These are phyloP conservation scores for Yponomeuta plumbellus DNA, from an alignment of 2,888 invertebrate species.

Conservation along the genomic window DNA sequence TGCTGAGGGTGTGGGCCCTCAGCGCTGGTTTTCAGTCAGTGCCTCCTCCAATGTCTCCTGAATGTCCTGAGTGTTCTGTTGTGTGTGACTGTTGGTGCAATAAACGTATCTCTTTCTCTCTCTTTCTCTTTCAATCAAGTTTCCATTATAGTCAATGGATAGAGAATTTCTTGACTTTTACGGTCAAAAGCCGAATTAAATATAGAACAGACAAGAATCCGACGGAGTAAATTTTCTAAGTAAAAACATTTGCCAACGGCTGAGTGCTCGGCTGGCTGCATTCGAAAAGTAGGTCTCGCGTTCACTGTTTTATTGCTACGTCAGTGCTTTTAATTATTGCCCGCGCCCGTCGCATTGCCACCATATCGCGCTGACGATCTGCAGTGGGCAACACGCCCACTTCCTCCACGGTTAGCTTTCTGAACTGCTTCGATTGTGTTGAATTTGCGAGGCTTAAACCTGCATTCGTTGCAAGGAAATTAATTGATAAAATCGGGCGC, in stretches of 20 bases:
- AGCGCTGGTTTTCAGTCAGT: too few relatives aligned
- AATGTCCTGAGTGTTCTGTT: too few relatives aligned
- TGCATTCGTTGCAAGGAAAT: conserved; percentile 16
- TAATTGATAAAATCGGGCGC: conserved; percentile 13
- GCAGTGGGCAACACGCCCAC: conserved; percentile 41
- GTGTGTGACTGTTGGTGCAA: too few relatives aligned
- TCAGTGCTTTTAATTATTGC: conserved; percentile 52
- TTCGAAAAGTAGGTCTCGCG: conserved; percentile 31
- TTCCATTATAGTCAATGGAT: too few relatives aligned
- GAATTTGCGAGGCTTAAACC: conserved; percentile 16
- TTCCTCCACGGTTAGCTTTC: conserved; percentile 44
- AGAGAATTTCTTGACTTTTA: not conserved
- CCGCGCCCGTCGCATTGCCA: conserved; percentile 22
- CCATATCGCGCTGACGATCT: conserved; percentile 40
- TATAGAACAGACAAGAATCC: not conserved
- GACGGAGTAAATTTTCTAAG: not conserved
- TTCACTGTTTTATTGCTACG: conserved; percentile 37
- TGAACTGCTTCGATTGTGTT: conserved; percentile 25
- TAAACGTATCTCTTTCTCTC: too few relatives aligned
- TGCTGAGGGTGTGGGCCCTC: too few relatives aligned
- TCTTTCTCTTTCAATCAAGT: too few relatives aligned
- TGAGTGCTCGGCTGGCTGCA: conserved; percentile 7
- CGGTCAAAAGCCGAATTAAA: not conserved
- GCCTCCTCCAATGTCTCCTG: too few relatives aligned
- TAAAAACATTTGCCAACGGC: not conserved